These are phyloP conservation scores for Gonioctena quinquepunctata DNA, from an alignment of 1,140 invertebrate species.

Conservation along the genomic window DNA sequence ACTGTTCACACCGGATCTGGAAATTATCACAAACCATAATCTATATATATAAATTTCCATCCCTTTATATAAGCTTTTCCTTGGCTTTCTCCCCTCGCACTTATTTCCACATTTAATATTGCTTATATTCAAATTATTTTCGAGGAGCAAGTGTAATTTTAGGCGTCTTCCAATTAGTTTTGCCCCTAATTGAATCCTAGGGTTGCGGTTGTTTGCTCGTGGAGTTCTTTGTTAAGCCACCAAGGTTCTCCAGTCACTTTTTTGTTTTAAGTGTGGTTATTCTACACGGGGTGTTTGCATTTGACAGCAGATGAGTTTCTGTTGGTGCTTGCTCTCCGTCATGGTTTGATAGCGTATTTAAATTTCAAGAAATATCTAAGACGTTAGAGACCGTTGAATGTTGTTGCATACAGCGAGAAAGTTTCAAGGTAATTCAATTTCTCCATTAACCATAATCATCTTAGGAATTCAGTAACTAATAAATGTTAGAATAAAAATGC, in stretches of 20 bases:
- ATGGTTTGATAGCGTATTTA: no score
- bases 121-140: slow-evolving; percentile 54
- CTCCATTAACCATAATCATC: no score
- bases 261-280: not conserved
- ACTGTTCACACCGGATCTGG: no score
- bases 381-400: no score
- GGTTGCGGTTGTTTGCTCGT: not conserved
- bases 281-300: not conserved
- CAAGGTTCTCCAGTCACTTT: not conserved
- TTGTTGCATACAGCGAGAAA: no score
- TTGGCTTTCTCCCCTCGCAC: slow-evolving; percentile 18
- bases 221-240: not conserved
- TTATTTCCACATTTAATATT: slow-evolving; percentile 51
- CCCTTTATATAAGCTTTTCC: not conserved
- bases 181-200: slow-evolving; percentile 46
- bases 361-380: no score
- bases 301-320: not conserved
- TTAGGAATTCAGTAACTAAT: no score
- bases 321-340: not conserved
- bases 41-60: slow-evolving; percentile 4
- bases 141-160: slow-evolving; percentile 31
- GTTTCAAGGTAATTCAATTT: no score
- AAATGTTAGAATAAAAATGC: no score
- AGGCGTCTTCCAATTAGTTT: slow-evolving; percentile 47
- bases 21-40: not conserved